Evolutionary conservation across 1,140 invertebrate species (phyloP).

Genomic region (Amphibalanus amphitrite): DNA sequence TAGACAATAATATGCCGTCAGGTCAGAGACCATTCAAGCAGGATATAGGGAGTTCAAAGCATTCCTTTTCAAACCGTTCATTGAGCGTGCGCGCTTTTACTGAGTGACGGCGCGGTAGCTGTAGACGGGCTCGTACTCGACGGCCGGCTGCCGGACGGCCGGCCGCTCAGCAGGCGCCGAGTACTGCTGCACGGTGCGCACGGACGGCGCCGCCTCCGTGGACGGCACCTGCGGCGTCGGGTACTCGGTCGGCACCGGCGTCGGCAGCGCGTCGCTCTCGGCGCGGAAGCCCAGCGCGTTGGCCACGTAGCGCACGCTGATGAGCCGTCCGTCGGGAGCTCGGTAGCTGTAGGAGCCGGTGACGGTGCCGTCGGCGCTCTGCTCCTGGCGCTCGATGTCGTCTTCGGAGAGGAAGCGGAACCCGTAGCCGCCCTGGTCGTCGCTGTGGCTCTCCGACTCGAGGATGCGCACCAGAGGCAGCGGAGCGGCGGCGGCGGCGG

Average conservation of each 20-base stretch:
- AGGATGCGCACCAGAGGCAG: not conserved
- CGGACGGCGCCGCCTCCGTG: not conserved
- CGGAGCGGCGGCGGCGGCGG: no score
- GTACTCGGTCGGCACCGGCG: not conserved
- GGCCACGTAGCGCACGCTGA: conserved; percentile 36
- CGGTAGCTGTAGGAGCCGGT: conserved; percentile 45
- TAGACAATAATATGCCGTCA: no score
- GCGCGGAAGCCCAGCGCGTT: conserved; percentile 23
- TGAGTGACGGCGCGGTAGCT: not conserved
- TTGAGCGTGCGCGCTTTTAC: no score
- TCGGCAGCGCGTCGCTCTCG: conserved; percentile 14
- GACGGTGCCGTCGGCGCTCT: conserved; percentile 22
- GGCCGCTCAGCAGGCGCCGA: not conserved
- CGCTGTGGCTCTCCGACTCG: not conserved
- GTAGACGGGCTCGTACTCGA: not conserved
- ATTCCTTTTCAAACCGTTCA: no score
- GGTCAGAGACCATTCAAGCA: no score
- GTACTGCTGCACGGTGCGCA: not conserved
- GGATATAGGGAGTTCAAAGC: no score
- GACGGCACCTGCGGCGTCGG: not conserved
- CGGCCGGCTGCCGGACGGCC: not conserved
- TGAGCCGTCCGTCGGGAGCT: conserved; percentile 43
- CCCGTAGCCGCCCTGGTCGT: not conserved
- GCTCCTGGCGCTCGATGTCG: not conserved
- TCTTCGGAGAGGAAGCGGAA: not conserved